phyloP scores from a whole-genome alignment of 2,113 vertebrate species.

The Misgurnus anguillicaudatus region DNA sequence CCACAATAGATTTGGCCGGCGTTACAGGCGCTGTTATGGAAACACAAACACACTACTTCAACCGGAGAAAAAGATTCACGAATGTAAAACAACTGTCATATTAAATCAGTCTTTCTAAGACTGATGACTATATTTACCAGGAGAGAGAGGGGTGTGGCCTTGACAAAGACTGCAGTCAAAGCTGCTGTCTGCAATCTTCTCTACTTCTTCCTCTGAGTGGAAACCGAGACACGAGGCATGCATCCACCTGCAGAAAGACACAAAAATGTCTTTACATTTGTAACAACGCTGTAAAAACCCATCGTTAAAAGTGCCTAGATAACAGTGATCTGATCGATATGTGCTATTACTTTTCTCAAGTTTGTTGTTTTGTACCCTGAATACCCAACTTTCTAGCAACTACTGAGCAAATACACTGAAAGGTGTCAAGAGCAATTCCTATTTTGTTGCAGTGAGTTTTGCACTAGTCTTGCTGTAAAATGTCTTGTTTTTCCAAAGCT shows the following conservation, averaged over 20 bases:
- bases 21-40: constrained; percentile 57
- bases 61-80: constrained; percentile 8
- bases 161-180: constrained; percentile 96
- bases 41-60: neutral
- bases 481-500: too few species aligned
- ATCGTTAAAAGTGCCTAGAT: too few species aligned
- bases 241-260: constrained; percentile 83
- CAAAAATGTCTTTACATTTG: neutral
- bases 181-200: constrained; percentile 87
- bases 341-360: too few species aligned
- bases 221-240: constrained; percentile 95
- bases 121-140: constrained; percentile 75
- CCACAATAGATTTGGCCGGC: constrained; percentile 78
- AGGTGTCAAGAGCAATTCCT: too few species aligned
- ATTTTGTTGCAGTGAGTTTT: too few species aligned
- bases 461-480: too few species aligned
- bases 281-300: neutral
- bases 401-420: too few species aligned
- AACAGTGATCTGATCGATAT: too few species aligned
- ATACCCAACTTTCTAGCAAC: too few species aligned
- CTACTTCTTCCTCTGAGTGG: constrained; percentile 91
- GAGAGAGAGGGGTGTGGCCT: constrained; percentile 80
- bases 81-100: neutral
- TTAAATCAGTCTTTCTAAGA: neutral
- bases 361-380: too few species aligned